A percentile compares a stretch with the other conserved stretches of the same genome.
Conservation (phyloP, 2,113 vertebrate species). For the Centropristis striata region DNA sequence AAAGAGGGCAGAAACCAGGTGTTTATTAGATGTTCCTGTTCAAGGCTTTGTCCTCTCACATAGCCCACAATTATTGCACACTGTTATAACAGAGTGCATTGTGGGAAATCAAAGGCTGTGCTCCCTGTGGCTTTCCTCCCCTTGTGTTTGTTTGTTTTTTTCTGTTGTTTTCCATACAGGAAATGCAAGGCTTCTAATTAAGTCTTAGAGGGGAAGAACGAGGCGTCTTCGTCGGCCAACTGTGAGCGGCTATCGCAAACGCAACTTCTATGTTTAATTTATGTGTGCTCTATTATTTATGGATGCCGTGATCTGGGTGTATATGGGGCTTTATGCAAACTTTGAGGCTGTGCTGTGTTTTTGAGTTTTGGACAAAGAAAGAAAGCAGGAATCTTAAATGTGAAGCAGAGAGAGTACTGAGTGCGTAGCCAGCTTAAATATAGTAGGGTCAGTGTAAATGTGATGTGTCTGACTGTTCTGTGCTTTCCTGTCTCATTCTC, state of each 20-base stretch:
- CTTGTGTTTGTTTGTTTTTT: slow-evolving; percentile 55
- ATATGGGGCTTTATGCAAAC: slow-evolving; percentile 48
- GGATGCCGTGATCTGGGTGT: slow-evolving; percentile 69
- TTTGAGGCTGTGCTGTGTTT: slow-evolving; percentile 35
- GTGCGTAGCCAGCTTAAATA: slow-evolving; percentile 17
- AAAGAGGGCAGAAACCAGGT: slow-evolving; percentile 29
- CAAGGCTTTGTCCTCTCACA: slow-evolving; percentile 40
- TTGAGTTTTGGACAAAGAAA: slow-evolving; percentile 36
- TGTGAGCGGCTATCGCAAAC: slow-evolving; percentile 69
- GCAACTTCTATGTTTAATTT: slow-evolving; percentile 80
- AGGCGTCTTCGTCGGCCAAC: slow-evolving; percentile 54
- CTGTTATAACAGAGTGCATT: slow-evolving; percentile 61
- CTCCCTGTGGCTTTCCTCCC: slow-evolving; percentile 59
- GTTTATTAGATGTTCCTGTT: slow-evolving; percentile 56
- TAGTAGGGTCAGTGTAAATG: slow-evolving; percentile 16
- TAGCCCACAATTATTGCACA: slow-evolving; percentile 49
- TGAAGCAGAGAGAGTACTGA: slow-evolving; percentile 18
- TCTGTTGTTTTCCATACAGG: slow-evolving; percentile 57
- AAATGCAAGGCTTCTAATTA: slow-evolving; percentile 76
- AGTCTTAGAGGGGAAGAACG: slow-evolving; percentile 60
- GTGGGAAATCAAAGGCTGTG: slow-evolving; percentile 59
- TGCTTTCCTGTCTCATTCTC: slow-evolving; percentile 15
- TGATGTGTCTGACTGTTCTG: slow-evolving; percentile 13
- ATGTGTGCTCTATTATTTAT: slow-evolving; percentile 80
- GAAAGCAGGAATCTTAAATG: slow-evolving; percentile 18